Conservation (phyloP, 2,888 invertebrate genomes). For the Steinernema carpocapsae region DNA sequence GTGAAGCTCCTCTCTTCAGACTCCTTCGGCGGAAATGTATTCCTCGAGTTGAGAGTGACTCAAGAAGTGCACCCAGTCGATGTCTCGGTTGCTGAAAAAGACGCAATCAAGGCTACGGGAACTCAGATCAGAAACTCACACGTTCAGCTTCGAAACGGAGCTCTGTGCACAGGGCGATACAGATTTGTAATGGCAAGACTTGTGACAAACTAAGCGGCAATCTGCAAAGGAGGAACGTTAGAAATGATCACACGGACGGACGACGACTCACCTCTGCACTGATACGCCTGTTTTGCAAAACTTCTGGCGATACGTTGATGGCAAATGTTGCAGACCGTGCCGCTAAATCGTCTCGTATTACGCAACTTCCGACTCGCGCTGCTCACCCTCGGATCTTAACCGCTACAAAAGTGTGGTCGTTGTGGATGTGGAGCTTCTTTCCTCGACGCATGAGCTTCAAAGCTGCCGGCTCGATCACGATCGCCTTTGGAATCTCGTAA, state of each 20-base stretch:
- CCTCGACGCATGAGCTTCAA: constrained; percentile 63
- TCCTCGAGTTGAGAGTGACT: constrained; percentile 62
- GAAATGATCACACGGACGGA: background rate
- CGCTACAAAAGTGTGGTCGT: constrained; percentile 69
- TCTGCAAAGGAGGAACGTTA: constrained; percentile 50
- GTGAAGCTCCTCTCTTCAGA: constrained; percentile 41
- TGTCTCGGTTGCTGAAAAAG: constrained; percentile 58
- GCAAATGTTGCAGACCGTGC: constrained; percentile 67
- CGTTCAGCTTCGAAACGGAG: constrained; percentile 5
- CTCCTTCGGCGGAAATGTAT: constrained; percentile 62
- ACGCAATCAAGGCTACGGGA: background rate
- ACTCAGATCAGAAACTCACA: background rate
- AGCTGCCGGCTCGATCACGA: constrained; percentile 57
- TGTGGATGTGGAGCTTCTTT: constrained; percentile 68
- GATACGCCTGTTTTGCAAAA: constrained; percentile 69
- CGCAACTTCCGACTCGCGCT: background rate
- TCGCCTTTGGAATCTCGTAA: constrained; percentile 64
- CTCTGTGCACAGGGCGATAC: constrained; percentile 61
- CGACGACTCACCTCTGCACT: constrained; percentile 64
- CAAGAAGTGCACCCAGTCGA: constrained; percentile 66
- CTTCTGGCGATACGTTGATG: constrained; percentile 60
- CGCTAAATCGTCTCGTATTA: constrained; percentile 51
- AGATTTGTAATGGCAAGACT: constrained; percentile 66
- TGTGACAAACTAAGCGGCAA: constrained; percentile 68
- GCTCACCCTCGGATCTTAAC: constrained; percentile 66